These are phyloP conservation scores for Astatoreochromis straeleni DNA, from an alignment of 2,113 vertebrate genomes.

Conservation along the genomic window DNA sequence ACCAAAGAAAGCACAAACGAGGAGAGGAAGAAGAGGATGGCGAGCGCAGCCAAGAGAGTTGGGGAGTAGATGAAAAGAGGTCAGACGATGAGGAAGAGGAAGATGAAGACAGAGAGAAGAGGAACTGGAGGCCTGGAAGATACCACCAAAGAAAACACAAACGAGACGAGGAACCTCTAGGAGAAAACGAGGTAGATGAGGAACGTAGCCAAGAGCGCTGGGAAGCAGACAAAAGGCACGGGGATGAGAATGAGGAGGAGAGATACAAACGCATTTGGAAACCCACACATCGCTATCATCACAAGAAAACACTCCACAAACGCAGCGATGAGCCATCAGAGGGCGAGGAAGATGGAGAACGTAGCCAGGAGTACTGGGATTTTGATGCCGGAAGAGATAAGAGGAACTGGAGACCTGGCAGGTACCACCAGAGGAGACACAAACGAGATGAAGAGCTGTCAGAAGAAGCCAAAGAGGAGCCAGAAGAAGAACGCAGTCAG, in stretches of 20 bases:
- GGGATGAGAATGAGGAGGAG: conserved; percentile 6
- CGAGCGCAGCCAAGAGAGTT: conserved; percentile 58
- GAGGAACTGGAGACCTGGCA: conserved; percentile 19
- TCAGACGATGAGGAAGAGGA: background rate
- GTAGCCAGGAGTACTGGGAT: conserved; percentile 59
- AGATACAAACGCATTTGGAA: conserved; percentile 46
- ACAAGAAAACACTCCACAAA: conserved; percentile 42
- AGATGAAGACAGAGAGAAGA: conserved; percentile 23
- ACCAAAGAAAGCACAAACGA: conserved; percentile 39
- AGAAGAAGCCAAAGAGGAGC: background rate
- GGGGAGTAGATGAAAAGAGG: conserved; percentile 25
- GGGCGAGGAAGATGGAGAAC: conserved; percentile 2
- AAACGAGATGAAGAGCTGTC: conserved; percentile 32
- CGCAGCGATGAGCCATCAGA: conserved; percentile 21
- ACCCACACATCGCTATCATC: conserved; percentile 50
- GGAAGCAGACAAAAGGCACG: conserved; percentile 35
- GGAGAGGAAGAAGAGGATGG: conserved; percentile 43
- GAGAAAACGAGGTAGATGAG: conserved; percentile 21
- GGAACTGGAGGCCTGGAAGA: conserved; percentile 23
- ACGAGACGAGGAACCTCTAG: conserved; percentile 33
- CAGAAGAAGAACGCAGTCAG: conserved; percentile 39
- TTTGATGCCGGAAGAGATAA: conserved; percentile 18
- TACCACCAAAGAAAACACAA: conserved; percentile 37
- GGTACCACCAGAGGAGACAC: conserved; percentile 37
- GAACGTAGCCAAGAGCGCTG: conserved; percentile 60